Conservation (phyloP, 2,113 vertebrate species). For the Alaudala cheleensis region DNA sequence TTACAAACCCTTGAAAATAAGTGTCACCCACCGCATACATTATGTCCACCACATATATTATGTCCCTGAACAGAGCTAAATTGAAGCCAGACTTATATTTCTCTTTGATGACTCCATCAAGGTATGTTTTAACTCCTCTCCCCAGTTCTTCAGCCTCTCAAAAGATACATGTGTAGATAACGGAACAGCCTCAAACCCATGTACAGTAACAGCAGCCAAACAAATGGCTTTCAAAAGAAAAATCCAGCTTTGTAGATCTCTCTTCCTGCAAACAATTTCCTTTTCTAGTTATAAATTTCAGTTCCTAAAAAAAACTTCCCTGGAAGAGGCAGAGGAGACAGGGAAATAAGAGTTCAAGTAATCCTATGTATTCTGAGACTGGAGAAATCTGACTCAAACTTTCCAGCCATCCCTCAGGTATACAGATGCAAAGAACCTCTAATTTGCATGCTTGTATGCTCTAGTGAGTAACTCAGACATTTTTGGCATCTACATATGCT, state of each 20-base stretch:
- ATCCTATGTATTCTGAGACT: neutral
- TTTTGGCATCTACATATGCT: neutral
- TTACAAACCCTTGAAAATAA: neutral
- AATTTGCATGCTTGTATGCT: neutral
- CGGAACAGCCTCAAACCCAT: neutral
- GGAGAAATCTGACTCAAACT: neutral
- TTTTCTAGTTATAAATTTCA: conserved; percentile 19
- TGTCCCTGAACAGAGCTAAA: neutral
- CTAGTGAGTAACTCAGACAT: neutral
- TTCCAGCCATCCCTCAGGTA: neutral
- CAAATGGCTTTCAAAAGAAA: neutral
- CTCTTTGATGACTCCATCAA: conserved; percentile 30
- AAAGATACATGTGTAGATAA: conserved; percentile 16
- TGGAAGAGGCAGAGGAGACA: neutral
- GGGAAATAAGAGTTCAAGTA: neutral
- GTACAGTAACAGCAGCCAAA: neutral
- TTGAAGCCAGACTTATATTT: conserved; percentile 10
- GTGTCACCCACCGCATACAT: neutral
- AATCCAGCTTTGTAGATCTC: neutral
- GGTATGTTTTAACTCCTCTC: conserved; percentile 1
- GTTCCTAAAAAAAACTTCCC: neutral
- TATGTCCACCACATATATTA: neutral
- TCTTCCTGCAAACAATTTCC: neutral
- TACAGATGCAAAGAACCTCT: neutral
- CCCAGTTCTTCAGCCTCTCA: neutral